These are phyloP conservation scores for Nymphalis c-album DNA, from an alignment of 2,888 invertebrate genomes.

Conservation along the genomic window DNA sequence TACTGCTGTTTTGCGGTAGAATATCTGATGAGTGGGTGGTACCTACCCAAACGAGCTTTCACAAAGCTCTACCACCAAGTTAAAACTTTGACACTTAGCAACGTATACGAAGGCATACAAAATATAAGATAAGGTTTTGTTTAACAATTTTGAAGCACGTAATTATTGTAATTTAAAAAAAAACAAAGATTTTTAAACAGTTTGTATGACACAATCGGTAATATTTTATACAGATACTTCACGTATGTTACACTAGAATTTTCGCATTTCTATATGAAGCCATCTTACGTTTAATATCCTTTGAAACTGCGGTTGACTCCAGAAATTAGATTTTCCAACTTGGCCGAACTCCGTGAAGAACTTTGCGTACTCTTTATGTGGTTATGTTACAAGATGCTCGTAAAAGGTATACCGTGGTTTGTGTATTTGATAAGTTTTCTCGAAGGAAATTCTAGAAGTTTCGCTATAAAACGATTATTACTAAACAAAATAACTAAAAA, in stretches of 20 bases:
- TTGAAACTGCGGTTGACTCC: conserved; percentile 25
- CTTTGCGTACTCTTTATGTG: conserved; percentile 23
- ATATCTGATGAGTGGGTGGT: too few relatives aligned
- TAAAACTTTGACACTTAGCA: too few relatives aligned
- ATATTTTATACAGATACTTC: background rate
- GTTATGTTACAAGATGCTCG: conserved; percentile 15
- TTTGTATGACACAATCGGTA: too few relatives aligned
- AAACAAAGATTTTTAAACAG: background rate
- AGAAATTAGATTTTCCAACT: conserved; percentile 34
- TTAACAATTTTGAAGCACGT: too few relatives aligned
- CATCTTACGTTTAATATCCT: conserved; percentile 16
- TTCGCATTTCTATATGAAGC: background rate
- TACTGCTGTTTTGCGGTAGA: too few relatives aligned
- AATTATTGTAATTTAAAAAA: too few relatives aligned
- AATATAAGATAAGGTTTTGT: too few relatives aligned
- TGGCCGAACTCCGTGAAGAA: conserved; percentile 25
- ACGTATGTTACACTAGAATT: background rate
- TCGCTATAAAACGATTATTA: background rate
- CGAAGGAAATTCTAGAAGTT: background rate
- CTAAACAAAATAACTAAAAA: too few relatives aligned
- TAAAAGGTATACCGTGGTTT: conserved; percentile 13
- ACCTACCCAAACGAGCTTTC: too few relatives aligned
- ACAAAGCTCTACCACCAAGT: too few relatives aligned
- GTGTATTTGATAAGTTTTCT: conserved; percentile 2
- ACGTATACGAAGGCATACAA: too few relatives aligned